Base-by-base conservation (phyloP, 2,888 invertebrate species). In the Napeogenes sylphis region DNA sequence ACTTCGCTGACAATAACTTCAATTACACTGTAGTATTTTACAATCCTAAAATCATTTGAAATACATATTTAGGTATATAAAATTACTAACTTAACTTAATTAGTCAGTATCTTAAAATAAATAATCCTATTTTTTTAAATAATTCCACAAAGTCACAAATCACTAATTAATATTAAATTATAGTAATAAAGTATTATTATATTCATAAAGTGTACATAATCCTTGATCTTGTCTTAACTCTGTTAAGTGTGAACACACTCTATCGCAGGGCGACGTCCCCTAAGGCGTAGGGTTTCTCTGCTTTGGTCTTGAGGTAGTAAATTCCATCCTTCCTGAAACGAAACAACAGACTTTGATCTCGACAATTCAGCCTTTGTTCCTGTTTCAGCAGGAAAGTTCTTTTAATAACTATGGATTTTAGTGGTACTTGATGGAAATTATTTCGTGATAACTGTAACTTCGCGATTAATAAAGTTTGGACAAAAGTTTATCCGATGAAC, bases 231-330 rank as follows among this genome's bases (percentile, higher is more conserved):
- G 30, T 21, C 51, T n/a, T 12, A 30, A 30, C 10, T 30, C 51
- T 30, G 51, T 51, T n/a, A 51, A 51, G 51, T 51, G 51, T 51
- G 51, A 51, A 51, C 51, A 51, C 51, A n/a, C 51, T 30, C 30
- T 51, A 51, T 79, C 21, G 21, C 21, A 75, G 73, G 68, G 76
- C 54, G 54, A 64, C 80, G 68, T 85, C 84, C 68, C 87, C 86
- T 63, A 87, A 74, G 59, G 91, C 92, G 82, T 81, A 92, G 63
- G 92, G 92, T 68, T 84, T 80, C 73, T 87, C 84, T n/a, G 85
- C 84, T 72, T 87, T 90, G 66, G 92, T 92, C 79, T 78, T 84
- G 71, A 92, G 85, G 81, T 91, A 92, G 83, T 90, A 92, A 75
- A 91, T 86, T 70, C 92, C 92, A 72, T 91, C 90, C 75, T 91